These are phyloP conservation scores for Drosophila borealis DNA, from an alignment of 2,888 invertebrate genomes.

Conservation along the genomic window DNA sequence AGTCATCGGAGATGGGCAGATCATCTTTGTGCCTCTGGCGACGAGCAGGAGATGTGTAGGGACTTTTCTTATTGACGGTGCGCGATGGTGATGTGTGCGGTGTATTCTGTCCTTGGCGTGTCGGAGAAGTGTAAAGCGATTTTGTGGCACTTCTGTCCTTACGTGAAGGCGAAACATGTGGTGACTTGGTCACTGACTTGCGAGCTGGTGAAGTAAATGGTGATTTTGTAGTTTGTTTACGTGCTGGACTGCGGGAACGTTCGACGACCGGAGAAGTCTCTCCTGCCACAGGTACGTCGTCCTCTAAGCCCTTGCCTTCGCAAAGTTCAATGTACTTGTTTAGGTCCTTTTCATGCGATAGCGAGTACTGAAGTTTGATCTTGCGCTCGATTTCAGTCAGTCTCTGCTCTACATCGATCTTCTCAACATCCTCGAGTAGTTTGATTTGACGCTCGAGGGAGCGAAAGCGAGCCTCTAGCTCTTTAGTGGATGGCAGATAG, in stretches of 20 bases:
- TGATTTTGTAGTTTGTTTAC: slow-evolving; percentile 49
- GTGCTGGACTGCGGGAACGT: slow-evolving; percentile 65
- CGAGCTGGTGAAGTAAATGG: slow-evolving; percentile 67
- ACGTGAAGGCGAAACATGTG: slow-evolving; percentile 65
- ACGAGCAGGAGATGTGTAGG: slow-evolving; percentile 64
- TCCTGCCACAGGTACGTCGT: slow-evolving; percentile 43
- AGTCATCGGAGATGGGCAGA: slow-evolving; percentile 68
- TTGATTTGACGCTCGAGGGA: slow-evolving; percentile 82
- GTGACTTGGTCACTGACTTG: slow-evolving; percentile 50
- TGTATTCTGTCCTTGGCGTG: slow-evolving; percentile 52
- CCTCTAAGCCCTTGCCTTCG: slow-evolving; percentile 78
- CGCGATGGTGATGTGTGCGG: slow-evolving; percentile 66
- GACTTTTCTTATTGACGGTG: slow-evolving; percentile 40
- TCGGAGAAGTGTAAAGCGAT: slow-evolving; percentile 66
- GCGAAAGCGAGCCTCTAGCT: slow-evolving; percentile 81
- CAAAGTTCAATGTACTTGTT: slow-evolving; percentile 79
- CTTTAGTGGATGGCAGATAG: slow-evolving; percentile 82
- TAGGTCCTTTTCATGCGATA: slow-evolving; percentile 81
- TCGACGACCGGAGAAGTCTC: slow-evolving; percentile 16
- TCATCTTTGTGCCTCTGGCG: slow-evolving; percentile 48
- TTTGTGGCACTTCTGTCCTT: slow-evolving; percentile 34
- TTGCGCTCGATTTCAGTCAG: slow-evolving; percentile 80
- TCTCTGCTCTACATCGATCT: slow-evolving; percentile 81
- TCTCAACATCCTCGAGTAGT: slow-evolving; percentile 81
- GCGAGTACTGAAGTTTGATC: slow-evolving; percentile 81